Percentiles rank a stretch among this genome's conserved stretches.
Evolutionary conservation across 2,113 vertebrate species (phyloP).

Genomic region (Pelodiscus sinensis): DNA sequence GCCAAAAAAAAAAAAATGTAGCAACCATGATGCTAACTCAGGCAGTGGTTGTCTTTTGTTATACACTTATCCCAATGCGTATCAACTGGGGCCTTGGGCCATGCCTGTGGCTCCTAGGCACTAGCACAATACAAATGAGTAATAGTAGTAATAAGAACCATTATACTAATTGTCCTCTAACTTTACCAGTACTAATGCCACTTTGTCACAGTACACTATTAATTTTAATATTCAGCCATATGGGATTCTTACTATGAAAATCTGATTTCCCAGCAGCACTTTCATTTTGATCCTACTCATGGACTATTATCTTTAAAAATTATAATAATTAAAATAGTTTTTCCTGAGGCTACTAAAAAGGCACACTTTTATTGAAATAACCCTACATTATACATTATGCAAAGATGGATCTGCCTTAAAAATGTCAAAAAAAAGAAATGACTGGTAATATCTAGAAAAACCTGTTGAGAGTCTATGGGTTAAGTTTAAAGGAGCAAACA

Average conservation of each 20-base stretch:
- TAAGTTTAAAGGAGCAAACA: too few species aligned
- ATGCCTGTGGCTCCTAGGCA: accelerated
- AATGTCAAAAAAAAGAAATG: neutral
- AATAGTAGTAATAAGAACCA: neutral
- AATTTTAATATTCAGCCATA: neutral
- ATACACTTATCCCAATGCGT: neutral
- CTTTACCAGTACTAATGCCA: neutral
- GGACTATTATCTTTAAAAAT: neutral
- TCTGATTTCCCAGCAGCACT: neutral
- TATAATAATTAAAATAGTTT: neutral
- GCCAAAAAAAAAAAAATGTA: neutral
- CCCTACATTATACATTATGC: neutral
- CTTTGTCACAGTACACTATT: neutral
- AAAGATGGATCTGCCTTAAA: neutral
- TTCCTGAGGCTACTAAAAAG: neutral
- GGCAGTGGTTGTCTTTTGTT: neutral
- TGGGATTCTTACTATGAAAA: neutral
- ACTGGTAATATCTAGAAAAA: neutral
- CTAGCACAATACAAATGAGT: accelerated
- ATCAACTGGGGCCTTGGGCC: neutral
- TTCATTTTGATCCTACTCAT: neutral
- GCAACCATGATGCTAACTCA: neutral
- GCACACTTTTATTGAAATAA: neutral
- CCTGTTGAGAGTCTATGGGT: too few species aligned
- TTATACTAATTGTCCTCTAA: neutral